Conservation (phyloP, 2,113 vertebrate genomes). For the Otocyon megalotis region DNA sequence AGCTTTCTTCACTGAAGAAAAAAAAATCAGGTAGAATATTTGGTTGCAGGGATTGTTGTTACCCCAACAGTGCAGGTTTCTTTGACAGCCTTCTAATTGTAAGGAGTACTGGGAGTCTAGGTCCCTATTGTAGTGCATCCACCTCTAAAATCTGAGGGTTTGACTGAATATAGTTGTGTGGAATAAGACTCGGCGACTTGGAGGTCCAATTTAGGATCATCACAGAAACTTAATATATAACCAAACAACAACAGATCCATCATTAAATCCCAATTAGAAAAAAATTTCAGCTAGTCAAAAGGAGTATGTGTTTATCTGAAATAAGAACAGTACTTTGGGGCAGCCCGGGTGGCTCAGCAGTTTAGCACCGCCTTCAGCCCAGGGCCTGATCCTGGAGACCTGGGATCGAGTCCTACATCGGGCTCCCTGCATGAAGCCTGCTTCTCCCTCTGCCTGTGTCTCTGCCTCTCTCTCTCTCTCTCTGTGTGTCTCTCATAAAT, state of each 20-base stretch:
- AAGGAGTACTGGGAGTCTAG: neutral
- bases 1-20: neutral
- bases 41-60: neutral
- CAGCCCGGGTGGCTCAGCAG: too few species aligned
- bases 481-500: too few species aligned
- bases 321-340: neutral
- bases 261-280: neutral
- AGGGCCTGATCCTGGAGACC: too few species aligned
- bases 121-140: neutral
- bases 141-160: neutral
- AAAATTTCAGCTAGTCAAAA: neutral
- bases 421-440: too few species aligned
- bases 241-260: neutral
- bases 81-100: neutral
- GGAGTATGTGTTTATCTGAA: neutral
- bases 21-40: neutral
- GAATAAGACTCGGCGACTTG: neutral
- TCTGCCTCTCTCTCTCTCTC: too few species aligned
- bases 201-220: neutral
- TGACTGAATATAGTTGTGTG: neutral
- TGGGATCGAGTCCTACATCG: too few species aligned
- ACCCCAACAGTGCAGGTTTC: neutral
- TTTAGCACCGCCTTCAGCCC: too few species aligned
- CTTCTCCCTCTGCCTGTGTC: too few species aligned
- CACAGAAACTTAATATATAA: neutral